A percentile compares a stretch with the other conserved stretches of the same genome.
Evolutionary conservation across 2,113 vertebrate species (phyloP).

Genomic region (Muntiacus muntjak): DNA sequence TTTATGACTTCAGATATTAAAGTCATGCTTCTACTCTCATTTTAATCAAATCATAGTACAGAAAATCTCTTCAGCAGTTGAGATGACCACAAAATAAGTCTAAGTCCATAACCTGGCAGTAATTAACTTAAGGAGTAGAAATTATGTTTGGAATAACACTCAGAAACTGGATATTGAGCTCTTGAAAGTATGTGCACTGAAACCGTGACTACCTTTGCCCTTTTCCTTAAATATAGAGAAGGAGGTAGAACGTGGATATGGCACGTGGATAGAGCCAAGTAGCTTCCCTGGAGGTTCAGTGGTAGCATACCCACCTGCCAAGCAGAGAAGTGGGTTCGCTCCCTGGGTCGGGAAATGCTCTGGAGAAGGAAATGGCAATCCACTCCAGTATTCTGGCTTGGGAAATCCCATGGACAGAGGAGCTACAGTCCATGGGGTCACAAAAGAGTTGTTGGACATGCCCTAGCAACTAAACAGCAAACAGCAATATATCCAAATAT

Average conservation of each 20-base stretch:
- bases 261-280: neutral
- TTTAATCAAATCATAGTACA: neutral
- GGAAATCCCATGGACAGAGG: neutral
- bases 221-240: neutral
- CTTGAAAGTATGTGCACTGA: neutral
- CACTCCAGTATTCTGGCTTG: neutral
- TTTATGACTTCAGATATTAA: constrained; percentile 17
- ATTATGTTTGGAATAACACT: neutral
- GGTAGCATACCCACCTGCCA: neutral
- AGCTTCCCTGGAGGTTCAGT: neutral
- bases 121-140: neutral
- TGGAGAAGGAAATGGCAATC: neutral
- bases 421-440: neutral
- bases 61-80: neutral
- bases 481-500: neutral
- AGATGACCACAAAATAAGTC: neutral
- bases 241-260: neutral
- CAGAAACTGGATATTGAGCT: neutral
- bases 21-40: neutral
- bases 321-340: neutral
- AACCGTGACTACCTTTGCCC: neutral
- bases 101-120: neutral
- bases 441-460: neutral
- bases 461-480: neutral
- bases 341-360: neutral